Evolutionary conservation across 2,797 vertebrate species (phyloP).

Genomic region (Squalus acanthias): DNA sequence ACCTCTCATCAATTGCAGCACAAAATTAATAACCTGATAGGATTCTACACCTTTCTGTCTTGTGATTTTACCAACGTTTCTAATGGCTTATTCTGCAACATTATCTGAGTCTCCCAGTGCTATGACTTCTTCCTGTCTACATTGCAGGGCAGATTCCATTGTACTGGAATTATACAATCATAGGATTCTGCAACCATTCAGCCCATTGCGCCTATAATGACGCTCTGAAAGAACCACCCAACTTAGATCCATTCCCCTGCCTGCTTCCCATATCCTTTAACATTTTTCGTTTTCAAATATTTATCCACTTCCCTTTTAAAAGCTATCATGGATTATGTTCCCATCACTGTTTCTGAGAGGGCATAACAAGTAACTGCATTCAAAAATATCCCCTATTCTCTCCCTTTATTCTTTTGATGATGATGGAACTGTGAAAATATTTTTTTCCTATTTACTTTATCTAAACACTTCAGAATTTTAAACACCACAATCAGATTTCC

Average conservation of each 20-base stretch:
- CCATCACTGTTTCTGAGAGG: not conserved
- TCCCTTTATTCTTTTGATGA: not conserved
- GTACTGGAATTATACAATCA: not conserved
- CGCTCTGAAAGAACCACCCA: not conserved
- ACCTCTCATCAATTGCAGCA: not conserved
- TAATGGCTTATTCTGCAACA: not conserved
- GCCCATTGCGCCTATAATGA: not conserved
- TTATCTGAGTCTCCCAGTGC: too few relatives aligned
- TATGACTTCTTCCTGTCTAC: not conserved
- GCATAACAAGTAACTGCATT: not conserved
- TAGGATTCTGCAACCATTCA: not conserved
- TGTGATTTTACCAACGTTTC: not conserved
- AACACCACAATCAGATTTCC: not conserved
- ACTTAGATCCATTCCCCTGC: slow-evolving; percentile 1
- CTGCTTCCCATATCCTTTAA: not conserved
- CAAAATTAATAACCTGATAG: not conserved
- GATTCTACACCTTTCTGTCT: not conserved
- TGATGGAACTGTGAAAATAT: not conserved
- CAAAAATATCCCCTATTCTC: not conserved
- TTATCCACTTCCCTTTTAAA: slow-evolving; percentile 7
- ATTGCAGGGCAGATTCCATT: not conserved
- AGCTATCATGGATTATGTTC: slow-evolving; percentile 15
- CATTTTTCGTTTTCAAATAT: not conserved
- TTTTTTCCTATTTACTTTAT: not conserved
- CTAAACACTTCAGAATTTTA: too few relatives aligned